These are phyloP conservation scores for Araneus ventricosus DNA, from an alignment of 1,140 invertebrate species.

Conservation along the genomic window DNA sequence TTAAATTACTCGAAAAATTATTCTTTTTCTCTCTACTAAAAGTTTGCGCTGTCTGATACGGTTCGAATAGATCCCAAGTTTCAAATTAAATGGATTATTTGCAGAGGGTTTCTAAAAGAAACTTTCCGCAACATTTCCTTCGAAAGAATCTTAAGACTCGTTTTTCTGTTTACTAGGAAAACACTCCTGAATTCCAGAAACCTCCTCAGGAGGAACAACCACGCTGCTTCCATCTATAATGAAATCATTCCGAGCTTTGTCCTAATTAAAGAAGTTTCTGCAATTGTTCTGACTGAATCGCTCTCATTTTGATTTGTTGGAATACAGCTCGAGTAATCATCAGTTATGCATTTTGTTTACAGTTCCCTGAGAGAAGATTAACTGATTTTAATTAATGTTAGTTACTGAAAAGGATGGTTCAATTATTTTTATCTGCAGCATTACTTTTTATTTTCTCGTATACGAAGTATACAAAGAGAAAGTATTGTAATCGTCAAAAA, in stretches of 20 bases:
- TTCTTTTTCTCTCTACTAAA: too few species aligned
- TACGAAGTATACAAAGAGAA: too few species aligned
- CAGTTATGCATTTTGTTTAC: too few species aligned
- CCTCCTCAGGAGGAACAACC: neutral
- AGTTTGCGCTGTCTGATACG: too few species aligned
- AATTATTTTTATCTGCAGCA: too few species aligned
- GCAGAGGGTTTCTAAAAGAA: neutral
- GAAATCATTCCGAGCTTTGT: neutral
- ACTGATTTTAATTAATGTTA: too few species aligned
- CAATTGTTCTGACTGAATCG: neutral
- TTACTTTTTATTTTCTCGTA: too few species aligned
- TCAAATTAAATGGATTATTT: neutral
- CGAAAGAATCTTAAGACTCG: neutral
- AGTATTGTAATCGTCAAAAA: too few species aligned
- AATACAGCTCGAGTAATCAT: too few species aligned
- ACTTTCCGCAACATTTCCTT: neutral
- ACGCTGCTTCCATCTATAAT: neutral
- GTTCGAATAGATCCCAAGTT: neutral
- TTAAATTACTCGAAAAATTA: too few species aligned
- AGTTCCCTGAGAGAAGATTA: too few species aligned
- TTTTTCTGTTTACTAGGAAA: neutral
- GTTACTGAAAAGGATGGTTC: too few species aligned
- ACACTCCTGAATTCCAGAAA: neutral
- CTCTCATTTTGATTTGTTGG: neutral
- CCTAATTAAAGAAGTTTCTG: neutral